A percentile compares a stretch with the other conserved stretches of the same genome.
Conservation (phyloP, 2,113 vertebrate species). For the Phyllostomus hastatus region DNA sequence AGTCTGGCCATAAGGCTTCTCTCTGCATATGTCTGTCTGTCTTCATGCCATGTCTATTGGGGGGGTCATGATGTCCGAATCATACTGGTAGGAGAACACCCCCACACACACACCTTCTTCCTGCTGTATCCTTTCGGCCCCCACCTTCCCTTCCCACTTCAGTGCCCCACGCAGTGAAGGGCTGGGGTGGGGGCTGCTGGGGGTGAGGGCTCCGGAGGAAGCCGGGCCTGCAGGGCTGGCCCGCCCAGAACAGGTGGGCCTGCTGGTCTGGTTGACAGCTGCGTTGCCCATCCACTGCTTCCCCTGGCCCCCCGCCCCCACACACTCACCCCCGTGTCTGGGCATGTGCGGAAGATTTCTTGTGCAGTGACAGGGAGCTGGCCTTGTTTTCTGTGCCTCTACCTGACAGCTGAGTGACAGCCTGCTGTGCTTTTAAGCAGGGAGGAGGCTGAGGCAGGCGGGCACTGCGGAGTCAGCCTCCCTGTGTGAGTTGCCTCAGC, state of each 20-base stretch:
- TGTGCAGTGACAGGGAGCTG: background rate
- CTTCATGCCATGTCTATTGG: background rate
- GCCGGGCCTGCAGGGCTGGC: background rate
- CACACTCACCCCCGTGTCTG: conserved; percentile 34
- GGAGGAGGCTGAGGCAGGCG: conserved; percentile 8
- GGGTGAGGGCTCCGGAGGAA: background rate
- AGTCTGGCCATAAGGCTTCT: background rate
- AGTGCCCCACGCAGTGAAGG: background rate
- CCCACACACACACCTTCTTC: background rate
- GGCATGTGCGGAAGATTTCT: conserved; percentile 36
- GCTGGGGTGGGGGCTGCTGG: background rate
- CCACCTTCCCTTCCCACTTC: background rate
- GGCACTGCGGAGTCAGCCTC: conserved; percentile 51
- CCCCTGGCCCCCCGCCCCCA: background rate
- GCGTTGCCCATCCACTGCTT: background rate
- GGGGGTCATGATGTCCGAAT: background rate
- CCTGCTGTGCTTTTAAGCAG: conserved; percentile 44
- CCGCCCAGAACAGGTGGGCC: conserved; percentile 65
- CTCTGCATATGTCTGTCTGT: background rate
- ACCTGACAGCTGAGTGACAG: conserved; percentile 68
- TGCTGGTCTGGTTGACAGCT: conserved; percentile 56
- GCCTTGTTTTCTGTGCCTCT: conserved; percentile 48
- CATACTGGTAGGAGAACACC: background rate
- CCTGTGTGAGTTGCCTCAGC: background rate
- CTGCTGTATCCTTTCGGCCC: background rate